phyloP scores from a whole-genome alignment of 2,113 vertebrate species.

The Orthochromis indermauri region DNA sequence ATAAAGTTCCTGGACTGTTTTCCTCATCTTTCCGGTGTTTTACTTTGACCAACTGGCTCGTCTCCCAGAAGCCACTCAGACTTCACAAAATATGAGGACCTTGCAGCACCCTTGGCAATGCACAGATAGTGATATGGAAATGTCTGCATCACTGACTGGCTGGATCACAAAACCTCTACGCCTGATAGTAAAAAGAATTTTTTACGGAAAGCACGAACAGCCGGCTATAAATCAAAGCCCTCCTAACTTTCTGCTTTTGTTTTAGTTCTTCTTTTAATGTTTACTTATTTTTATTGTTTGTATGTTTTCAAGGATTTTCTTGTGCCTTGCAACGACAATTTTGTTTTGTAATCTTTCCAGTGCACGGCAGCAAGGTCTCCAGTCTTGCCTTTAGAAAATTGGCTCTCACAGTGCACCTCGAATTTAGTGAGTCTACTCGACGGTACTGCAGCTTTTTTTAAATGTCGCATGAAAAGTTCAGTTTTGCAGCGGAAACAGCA shows the following conservation, averaged over 20 bases:
- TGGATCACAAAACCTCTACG: background rate
- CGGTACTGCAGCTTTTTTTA: background rate
- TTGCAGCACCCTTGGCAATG: constrained; percentile 17
- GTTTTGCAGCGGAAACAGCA: background rate
- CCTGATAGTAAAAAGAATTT: rapidly evolving
- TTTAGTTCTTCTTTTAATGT: background rate
- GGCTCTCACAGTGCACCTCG: background rate
- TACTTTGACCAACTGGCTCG: constrained; percentile 2
- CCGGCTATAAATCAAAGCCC: constrained; percentile 3
- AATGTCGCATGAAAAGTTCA: background rate
- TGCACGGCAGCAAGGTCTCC: background rate
- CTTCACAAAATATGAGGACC: background rate
- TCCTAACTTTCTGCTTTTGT: background rate
- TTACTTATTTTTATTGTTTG: background rate
- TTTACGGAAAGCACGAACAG: background rate
- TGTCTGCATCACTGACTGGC: background rate
- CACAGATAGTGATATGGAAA: background rate
- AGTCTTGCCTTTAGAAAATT: background rate
- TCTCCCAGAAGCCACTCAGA: constrained; percentile 18
- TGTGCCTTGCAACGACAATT: background rate
- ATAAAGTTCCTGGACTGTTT: background rate
- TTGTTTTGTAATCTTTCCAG: background rate
- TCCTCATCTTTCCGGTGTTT: background rate
- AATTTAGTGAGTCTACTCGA: background rate
- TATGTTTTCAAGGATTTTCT: constrained; percentile 1